Conservation (phyloP, 2,888 invertebrate species). For the Halictus ligatus region DNA sequence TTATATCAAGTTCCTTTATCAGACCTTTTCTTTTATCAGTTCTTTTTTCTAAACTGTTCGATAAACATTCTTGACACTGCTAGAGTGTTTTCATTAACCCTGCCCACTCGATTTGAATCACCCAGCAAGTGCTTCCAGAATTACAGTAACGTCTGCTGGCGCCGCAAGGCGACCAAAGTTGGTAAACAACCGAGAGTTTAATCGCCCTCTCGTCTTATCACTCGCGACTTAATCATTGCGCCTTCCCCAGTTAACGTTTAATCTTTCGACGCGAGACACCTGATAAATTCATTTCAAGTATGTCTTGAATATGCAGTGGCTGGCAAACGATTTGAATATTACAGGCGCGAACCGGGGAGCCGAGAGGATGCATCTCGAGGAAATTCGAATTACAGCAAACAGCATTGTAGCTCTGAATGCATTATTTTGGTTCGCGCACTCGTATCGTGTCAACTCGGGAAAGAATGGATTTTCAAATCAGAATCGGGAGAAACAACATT, state of each 20-base stretch:
- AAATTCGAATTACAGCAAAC: conserved; percentile 16
- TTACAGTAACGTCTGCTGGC: not conserved
- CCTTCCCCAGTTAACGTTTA: conserved; percentile 20
- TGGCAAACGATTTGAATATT: conserved; percentile 45
- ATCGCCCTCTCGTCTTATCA: conserved; percentile 14
- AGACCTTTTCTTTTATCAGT: too few species aligned
- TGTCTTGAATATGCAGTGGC: conserved; percentile 43
- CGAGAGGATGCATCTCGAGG: not conserved
- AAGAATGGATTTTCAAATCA: not conserved
- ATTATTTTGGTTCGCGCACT: not conserved
- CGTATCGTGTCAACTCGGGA: not conserved
- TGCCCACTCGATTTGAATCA: not conserved
- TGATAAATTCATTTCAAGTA: conserved; percentile 52
- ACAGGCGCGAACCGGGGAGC: conserved; percentile 3
- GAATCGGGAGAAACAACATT: not conserved
- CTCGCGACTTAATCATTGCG: conserved; percentile 35
- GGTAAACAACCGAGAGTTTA: conserved; percentile 10
- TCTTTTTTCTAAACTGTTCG: not conserved
- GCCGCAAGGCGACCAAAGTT: conserved; percentile 4
- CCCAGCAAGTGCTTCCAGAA: not conserved
- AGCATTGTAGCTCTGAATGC: not conserved
- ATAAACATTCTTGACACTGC: not conserved
- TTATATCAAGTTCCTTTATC: not conserved
- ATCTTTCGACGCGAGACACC: conserved; percentile 38
- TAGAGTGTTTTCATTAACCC: not conserved